Evolutionary conservation across 2,888 invertebrate genomes (phyloP).

Genomic region (Melikaiella ostensackeni): DNA sequence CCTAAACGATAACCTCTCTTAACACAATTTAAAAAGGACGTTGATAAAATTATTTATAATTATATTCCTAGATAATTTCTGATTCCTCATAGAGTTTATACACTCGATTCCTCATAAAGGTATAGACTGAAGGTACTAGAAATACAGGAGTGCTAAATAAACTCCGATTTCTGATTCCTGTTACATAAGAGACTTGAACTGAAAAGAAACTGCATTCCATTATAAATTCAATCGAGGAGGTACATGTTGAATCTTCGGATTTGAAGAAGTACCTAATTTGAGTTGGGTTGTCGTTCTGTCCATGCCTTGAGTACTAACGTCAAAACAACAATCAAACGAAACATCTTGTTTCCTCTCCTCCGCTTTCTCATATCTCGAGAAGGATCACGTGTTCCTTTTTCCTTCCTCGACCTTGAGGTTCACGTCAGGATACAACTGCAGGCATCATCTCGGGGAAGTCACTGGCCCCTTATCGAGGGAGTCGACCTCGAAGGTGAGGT

Average conservation of each 20-base stretch:
- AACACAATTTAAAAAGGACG: too few relatives aligned
- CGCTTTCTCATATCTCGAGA: conserved; percentile 36
- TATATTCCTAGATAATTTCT: too few relatives aligned
- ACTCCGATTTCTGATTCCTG: not conserved
- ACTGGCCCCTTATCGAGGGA: conserved; percentile 58
- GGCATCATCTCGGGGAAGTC: conserved; percentile 54
- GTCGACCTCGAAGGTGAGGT: conserved; percentile 53
- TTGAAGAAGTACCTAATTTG: conserved; percentile 10
- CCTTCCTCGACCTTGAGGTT: conserved; percentile 36
- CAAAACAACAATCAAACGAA: conserved; percentile 36
- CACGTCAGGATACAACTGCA: conserved; percentile 33
- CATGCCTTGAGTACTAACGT: conserved; percentile 16
- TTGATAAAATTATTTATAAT: too few relatives aligned
- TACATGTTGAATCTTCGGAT: not conserved
- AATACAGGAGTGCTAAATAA: too few relatives aligned
- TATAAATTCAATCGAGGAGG: conserved; percentile 23
- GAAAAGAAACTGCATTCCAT: not conserved
- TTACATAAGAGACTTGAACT: not conserved
- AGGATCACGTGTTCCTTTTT: conserved; percentile 25
- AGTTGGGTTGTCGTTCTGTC: not conserved
- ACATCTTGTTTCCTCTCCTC: conserved; percentile 36
- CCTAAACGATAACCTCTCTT: too few relatives aligned
- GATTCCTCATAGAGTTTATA: not conserved
- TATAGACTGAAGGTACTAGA: too few relatives aligned
- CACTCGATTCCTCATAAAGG: too few relatives aligned